phyloP scores from a whole-genome alignment of 1,140 invertebrate species.

The Myzus persicae region DNA sequence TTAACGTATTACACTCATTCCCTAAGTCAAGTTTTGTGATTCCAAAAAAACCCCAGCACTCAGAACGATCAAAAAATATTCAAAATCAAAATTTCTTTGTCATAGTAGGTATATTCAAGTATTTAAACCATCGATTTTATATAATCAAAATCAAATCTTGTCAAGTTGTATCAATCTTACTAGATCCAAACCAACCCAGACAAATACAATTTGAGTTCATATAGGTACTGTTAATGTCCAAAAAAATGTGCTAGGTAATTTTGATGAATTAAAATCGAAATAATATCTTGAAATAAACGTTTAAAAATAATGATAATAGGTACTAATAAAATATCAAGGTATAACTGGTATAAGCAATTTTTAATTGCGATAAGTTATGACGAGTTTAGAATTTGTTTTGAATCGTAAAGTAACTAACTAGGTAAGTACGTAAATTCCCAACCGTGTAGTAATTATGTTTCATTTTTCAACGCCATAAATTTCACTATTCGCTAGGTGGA shows the following conservation, averaged over 20 bases:
- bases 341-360: background rate
- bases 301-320: background rate
- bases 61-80: too few species aligned
- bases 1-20: background rate
- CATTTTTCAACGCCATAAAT: conserved; percentile 24
- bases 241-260: too few species aligned
- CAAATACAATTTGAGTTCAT: too few species aligned
- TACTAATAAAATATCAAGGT: background rate
- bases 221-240: too few species aligned
- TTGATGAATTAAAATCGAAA: background rate
- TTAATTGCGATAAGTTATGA: background rate
- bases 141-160: too few species aligned
- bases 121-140: too few species aligned
- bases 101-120: too few species aligned
- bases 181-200: too few species aligned
- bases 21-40: background rate
- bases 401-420: background rate
- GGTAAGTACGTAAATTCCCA: background rate
- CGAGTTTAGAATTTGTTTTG: background rate
- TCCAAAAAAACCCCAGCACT: background rate
- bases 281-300: background rate
- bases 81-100: too few species aligned
- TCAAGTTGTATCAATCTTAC: too few species aligned
- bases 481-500: background rate
- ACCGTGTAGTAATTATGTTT: background rate